A percentile compares a stretch with the other conserved stretches of the same genome.
These are phyloP conservation scores for Nasonovia ribisnigri DNA, from an alignment of 2,888 invertebrate species.

Conservation along the genomic window DNA sequence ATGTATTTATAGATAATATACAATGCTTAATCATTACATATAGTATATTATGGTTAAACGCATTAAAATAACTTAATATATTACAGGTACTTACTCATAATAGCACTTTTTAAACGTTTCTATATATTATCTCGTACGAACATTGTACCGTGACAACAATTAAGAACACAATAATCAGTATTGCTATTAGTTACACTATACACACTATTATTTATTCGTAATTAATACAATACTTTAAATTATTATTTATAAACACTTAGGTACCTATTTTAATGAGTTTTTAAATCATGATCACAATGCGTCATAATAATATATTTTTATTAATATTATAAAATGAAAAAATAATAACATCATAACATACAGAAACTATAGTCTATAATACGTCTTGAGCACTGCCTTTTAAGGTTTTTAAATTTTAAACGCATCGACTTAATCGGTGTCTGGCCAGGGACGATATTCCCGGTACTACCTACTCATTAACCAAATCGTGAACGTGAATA, in stretches of 20 bases:
- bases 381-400: background rate
- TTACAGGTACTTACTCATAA: background rate
- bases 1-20: background rate
- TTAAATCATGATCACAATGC: background rate
- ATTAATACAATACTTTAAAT: background rate
- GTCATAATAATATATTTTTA: background rate
- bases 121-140: background rate
- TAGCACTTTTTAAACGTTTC: background rate
- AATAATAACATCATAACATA: background rate
- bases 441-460: background rate
- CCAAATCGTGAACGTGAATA: background rate
- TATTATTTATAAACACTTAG: background rate
- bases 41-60: background rate
- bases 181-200: background rate
- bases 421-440: background rate
- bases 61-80: background rate
- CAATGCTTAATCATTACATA: background rate
- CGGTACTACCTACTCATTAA: background rate
- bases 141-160: background rate
- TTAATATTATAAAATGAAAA: background rate
- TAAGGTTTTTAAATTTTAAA: background rate
- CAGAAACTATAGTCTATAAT: no score
- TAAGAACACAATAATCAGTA: background rate
- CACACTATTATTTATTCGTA: background rate
- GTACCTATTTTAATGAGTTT: background rate